A percentile compares a stretch with the other conserved stretches of the same genome.
phyloP scores from a whole-genome alignment of 2,888 invertebrate species.

The Quadroppia sp. region DNA sequence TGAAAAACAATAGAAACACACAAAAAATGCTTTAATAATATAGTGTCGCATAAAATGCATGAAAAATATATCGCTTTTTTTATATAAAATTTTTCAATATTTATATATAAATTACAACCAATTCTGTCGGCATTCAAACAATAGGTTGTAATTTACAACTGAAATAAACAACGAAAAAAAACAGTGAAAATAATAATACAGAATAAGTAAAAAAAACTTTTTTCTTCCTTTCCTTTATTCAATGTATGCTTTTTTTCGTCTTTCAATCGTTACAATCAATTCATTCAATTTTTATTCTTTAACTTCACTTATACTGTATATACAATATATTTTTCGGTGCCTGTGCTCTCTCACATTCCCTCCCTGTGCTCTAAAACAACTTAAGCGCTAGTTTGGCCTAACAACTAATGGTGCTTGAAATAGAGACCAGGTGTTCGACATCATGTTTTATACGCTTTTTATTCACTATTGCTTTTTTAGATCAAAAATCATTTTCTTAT shows the following conservation, averaged over 20 bases:
- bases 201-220: not conserved
- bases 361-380: slow-evolving; percentile 20
- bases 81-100: too few species aligned
- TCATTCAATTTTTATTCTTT: slow-evolving; percentile 32
- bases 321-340: too few species aligned
- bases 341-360: not conserved
- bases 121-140: too few species aligned
- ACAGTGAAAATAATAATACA: too few species aligned
- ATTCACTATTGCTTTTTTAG: not conserved
- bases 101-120: too few species aligned
- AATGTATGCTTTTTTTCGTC: not conserved
- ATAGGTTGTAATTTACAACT: slow-evolving; percentile 4
- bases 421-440: slow-evolving; percentile 32
- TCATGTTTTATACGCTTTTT: slow-evolving; percentile 25
- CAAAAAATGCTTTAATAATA: not conserved
- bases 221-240: slow-evolving; percentile 6
- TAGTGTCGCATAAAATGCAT: too few species aligned
- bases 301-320: slow-evolving; percentile 16
- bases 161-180: not conserved
- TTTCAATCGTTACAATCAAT: slow-evolving; percentile 27
- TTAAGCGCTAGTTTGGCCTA: slow-evolving; percentile 18
- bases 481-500: slow-evolving; percentile 12
- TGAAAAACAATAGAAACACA: not conserved
- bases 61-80: too few species aligned
- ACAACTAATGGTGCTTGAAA: slow-evolving; percentile 22